Conservation (phyloP, 2,888 invertebrate genomes). For the Arctia plantaginis region DNA sequence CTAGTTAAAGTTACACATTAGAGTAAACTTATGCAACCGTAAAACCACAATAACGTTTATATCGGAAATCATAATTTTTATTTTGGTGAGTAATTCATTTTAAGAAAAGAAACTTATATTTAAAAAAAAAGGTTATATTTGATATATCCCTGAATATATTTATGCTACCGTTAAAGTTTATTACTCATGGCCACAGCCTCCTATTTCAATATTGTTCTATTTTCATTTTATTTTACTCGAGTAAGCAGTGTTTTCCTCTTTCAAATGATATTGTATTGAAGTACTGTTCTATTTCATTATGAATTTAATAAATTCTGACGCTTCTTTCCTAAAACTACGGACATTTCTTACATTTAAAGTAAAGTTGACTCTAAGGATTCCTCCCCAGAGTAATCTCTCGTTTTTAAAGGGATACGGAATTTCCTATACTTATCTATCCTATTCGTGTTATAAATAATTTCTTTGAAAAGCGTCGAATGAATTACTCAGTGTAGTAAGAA, state of each 20-base stretch:
- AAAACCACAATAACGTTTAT: too few species aligned
- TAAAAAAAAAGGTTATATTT: too few species aligned
- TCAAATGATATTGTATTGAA: neutral
- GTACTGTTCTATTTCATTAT: neutral
- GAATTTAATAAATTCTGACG: neutral
- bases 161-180: too few species aligned
- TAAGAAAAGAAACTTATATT: too few species aligned
- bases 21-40: neutral
- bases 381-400: neutral
- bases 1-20: neutral
- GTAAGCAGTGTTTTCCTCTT: neutral
- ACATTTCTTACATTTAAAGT: neutral
- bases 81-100: too few species aligned
- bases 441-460: neutral
- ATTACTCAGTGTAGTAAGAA: neutral
- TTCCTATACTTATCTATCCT: neutral
- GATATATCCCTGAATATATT: too few species aligned
- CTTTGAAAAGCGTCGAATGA: neutral
- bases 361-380: neutral
- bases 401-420: neutral
- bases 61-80: too few species aligned
- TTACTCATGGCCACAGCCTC: too few species aligned
- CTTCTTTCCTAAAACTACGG: neutral
- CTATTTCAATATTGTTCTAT: too few species aligned
- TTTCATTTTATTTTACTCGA: too few species aligned